Evolutionary conservation across 1,140 invertebrate genomes (phyloP).

Genomic region (Orchesella cincta): DNA sequence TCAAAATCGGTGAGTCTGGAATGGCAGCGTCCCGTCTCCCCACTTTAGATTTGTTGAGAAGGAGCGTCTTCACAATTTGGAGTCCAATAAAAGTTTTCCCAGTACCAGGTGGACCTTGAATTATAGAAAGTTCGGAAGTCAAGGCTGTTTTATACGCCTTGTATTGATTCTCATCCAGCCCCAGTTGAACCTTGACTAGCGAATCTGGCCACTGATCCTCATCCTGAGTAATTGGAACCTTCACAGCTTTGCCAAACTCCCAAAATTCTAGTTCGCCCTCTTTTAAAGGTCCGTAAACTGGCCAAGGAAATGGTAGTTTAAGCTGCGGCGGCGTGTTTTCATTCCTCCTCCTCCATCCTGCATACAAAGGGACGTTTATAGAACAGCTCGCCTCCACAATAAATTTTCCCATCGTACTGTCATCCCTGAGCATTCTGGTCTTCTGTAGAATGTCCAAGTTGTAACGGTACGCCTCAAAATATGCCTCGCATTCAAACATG

Average conservation of each 20-base stretch:
- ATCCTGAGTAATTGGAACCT: too few relatives aligned
- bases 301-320: too few relatives aligned
- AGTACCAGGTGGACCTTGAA: constrained; percentile 79
- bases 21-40: too few relatives aligned
- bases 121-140: constrained; percentile 68
- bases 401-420: constrained; percentile 67
- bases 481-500: constrained; percentile 69
- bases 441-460: background rate
- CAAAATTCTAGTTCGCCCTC: too few relatives aligned
- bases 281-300: too few relatives aligned
- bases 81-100: constrained; percentile 76
- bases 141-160: constrained; percentile 63
- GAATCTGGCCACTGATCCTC: constrained; percentile 56
- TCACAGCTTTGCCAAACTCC: too few relatives aligned
- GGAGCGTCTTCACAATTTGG: constrained; percentile 12
- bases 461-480: constrained; percentile 67
- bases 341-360: too few relatives aligned
- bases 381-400: constrained; percentile 61
- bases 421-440: constrained; percentile 58
- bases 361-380: too few relatives aligned
- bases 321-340: too few relatives aligned
- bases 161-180: constrained; percentile 63
- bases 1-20: constrained; percentile 64
- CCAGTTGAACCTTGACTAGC: constrained; percentile 52
- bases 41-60: too few relatives aligned